Percentiles rank a stretch among this genome's conserved stretches.
phyloP scores from a whole-genome alignment of 1,140 invertebrate genomes.

The Steinernema feltiae region DNA sequence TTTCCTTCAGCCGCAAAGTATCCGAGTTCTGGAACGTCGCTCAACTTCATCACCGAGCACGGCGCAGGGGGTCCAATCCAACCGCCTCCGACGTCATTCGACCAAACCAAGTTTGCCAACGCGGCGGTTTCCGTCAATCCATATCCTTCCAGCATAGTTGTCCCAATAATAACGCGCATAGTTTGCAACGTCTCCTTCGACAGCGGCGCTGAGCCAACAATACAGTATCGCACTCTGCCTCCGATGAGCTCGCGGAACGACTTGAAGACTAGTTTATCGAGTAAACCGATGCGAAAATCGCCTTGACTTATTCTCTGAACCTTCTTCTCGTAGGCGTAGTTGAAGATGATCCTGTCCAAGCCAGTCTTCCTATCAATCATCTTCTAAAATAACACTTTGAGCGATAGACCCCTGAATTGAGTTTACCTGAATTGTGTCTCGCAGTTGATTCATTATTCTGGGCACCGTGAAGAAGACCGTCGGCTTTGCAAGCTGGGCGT shows the following conservation, averaged over 20 bases:
- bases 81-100: conserved; percentile 79
- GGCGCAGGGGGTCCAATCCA: conserved; percentile 73
- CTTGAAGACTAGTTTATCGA: conserved; percentile 23
- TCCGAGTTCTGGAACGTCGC: conserved; percentile 24
- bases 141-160: conserved; percentile 72
- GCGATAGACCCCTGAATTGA: no score
- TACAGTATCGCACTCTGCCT: conserved; percentile 76
- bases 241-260: conserved; percentile 65
- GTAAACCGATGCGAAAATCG: conserved; percentile 15
- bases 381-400: no score
- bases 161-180: conserved; percentile 78
- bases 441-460: conserved; percentile 79
- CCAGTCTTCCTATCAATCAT: not conserved
- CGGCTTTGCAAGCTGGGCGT: conserved; percentile 79
- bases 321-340: not conserved
- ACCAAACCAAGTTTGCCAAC: conserved; percentile 81
- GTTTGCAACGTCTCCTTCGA: conserved; percentile 85
- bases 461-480: conserved; percentile 88
- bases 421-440: conserved; percentile 72
- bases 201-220: conserved; percentile 84
- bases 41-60: conserved; percentile 20
- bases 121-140: conserved; percentile 91
- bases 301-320: not conserved
- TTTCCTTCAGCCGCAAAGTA: conserved; percentile 19
- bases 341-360: conserved; percentile 19